Percentiles rank a stretch among this genome's conserved stretches.
Conservation (phyloP, 2,797 vertebrate species). For the Neosalanx taihuensis region DNA sequence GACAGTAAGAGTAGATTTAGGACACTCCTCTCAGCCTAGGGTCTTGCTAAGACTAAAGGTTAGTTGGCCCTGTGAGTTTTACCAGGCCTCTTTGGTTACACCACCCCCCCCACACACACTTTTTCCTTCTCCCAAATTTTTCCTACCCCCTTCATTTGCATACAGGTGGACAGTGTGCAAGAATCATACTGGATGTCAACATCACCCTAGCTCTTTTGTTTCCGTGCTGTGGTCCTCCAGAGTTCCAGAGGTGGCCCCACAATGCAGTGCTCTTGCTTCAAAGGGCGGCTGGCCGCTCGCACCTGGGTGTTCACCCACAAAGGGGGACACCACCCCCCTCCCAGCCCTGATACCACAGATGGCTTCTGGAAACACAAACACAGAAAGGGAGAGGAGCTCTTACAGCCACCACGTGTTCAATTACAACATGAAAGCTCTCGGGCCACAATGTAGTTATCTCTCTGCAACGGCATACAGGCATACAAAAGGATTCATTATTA, state of each 20-base stretch:
- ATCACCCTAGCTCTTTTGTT: constrained; percentile 39
- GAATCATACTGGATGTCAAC: constrained; percentile 58
- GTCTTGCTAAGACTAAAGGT: neutral
- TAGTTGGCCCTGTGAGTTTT: neutral
- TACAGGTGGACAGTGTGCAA: constrained; percentile 71
- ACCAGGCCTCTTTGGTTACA: constrained; percentile 13
- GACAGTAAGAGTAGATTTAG: neutral
- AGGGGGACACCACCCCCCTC: constrained; percentile 63
- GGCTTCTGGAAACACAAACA: constrained; percentile 60
- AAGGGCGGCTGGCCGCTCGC: constrained; percentile 63
- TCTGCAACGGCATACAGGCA: constrained; percentile 29
- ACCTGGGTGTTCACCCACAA: constrained; percentile 70
- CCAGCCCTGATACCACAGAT: constrained; percentile 51
- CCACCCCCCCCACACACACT: neutral
- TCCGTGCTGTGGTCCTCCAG: constrained; percentile 34
- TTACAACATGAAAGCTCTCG: constrained; percentile 73
- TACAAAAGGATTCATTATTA: neutral
- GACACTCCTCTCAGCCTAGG: neutral
- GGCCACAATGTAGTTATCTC: constrained; percentile 39
- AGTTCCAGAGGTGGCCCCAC: constrained; percentile 62
- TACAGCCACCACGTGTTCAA: constrained; percentile 64
- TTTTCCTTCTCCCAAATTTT: constrained; percentile 2
- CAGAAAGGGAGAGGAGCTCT: constrained; percentile 41
- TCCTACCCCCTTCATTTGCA: constrained; percentile 60
- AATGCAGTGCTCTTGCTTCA: constrained; percentile 55